Percentiles rank a stretch among this genome's conserved stretches.
These are phyloP conservation scores for Xylocopa sonorina DNA, from an alignment of 1,140 invertebrate genomes.

Conservation along the genomic window DNA sequence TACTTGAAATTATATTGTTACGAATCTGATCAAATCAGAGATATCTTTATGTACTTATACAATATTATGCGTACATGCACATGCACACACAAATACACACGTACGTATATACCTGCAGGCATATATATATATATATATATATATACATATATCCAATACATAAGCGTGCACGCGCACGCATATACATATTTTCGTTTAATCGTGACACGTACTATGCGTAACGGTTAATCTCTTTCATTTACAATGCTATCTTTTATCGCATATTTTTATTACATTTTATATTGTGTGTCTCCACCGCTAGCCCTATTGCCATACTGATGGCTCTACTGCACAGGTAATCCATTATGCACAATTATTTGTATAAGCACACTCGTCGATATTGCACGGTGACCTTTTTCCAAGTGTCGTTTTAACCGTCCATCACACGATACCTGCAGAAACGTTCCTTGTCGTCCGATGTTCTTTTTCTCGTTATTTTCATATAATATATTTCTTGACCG, in stretches of 20 bases:
- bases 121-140: background rate
- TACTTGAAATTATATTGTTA: too few species aligned
- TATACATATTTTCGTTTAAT: conserved; percentile 12
- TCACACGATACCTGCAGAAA: background rate
- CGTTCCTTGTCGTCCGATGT: background rate
- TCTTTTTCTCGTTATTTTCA: background rate
- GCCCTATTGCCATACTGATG: conserved; percentile 93
- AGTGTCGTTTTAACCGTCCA: conserved; percentile 19
- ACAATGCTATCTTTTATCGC: conserved; percentile 79
- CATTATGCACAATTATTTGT: conserved; percentile 81
- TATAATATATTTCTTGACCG: background rate
- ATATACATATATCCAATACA: background rate
- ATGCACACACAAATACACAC: background rate
- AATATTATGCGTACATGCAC: too few species aligned
- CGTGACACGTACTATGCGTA: conserved; percentile 73
- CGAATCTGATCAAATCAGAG: too few species aligned
- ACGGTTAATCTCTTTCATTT: conserved; percentile 73
- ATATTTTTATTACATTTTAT: conserved; percentile 81
- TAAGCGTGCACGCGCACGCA: background rate
- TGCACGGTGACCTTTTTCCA: conserved; percentile 75
- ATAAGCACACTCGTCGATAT: conserved; percentile 77
- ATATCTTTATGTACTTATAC: too few species aligned
- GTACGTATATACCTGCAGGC: too few species aligned
- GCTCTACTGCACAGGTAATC: conserved; percentile 92
- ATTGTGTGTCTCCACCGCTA: conserved; percentile 84